Conservation (phyloP, 2,888 invertebrate species). For the Volucella zonaria region DNA sequence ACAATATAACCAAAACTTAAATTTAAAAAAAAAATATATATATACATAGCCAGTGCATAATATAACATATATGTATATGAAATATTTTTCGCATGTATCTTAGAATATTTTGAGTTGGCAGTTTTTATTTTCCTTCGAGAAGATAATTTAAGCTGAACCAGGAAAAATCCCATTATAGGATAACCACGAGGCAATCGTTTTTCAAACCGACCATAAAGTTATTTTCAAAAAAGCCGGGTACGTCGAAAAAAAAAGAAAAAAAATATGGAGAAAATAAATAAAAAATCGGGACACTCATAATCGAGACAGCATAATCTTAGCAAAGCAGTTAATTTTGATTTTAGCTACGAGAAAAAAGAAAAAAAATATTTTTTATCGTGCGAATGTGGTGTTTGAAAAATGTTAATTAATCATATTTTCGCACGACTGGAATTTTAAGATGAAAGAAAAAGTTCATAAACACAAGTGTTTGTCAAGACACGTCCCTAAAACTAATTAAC, state of each 20-base stretch:
- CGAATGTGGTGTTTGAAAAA: slow-evolving; percentile 18
- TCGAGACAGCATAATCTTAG: not conserved
- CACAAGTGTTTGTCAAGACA: slow-evolving; percentile 44
- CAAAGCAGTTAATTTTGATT: slow-evolving; percentile 1
- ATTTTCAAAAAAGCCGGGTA: slow-evolving; percentile 22
- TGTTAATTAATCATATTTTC: slow-evolving; percentile 50
- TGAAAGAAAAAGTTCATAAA: slow-evolving; percentile 40
- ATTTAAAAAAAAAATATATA: slow-evolving; percentile 18
- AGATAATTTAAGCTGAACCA: slow-evolving; percentile 39
- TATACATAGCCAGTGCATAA: not conserved
- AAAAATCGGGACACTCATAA: not conserved
- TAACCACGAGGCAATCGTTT: slow-evolving; percentile 24
- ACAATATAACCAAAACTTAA: slow-evolving; percentile 35
- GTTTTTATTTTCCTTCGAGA: slow-evolving; percentile 28
- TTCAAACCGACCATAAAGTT: slow-evolving; percentile 28
- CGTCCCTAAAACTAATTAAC: slow-evolving; percentile 11
- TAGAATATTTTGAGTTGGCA: not conserved
- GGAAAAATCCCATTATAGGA: slow-evolving; percentile 49
- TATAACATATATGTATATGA: slow-evolving; percentile 8
- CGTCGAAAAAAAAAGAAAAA: slow-evolving; percentile 16
- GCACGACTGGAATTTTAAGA: slow-evolving; percentile 21
- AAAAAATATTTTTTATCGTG: slow-evolving; percentile 2
- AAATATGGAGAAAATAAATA: not conserved
- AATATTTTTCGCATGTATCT: slow-evolving; percentile 34
- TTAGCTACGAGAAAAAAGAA: not conserved